Evolutionary conservation across 2,888 invertebrate genomes (phyloP), one percentile per base, ranked within the genome.

Genomic region (Lamellibrachia columna): DNA sequence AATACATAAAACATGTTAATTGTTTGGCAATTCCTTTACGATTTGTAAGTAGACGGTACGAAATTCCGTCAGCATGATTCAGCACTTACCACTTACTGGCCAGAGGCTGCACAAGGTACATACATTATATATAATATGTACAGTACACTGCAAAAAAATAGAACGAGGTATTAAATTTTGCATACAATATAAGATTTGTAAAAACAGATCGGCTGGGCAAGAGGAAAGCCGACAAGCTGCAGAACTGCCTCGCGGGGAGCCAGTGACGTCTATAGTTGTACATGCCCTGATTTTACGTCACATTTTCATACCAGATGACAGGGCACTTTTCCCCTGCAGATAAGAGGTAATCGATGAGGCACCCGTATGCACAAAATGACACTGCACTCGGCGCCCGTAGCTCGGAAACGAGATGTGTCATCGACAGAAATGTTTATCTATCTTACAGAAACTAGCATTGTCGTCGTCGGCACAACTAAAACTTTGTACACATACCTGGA

Each of bases 121-220:
- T 75, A 75, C 75, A 75, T 75, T 75, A 75, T n/a, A 75, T n/a
- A 75, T 75, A 75, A 75, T 75, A 75, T 75, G 75, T 75, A 75
- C 75, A 75, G 75, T 75, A 75, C 75, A 75, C 75, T 75, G 75
- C 75, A 75, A 75, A 75, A 40, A 75, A 75, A 75, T 75, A 75
- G 22, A 75, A 75, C 75, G 75, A 75, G 75, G 75, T 75, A 75
- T 75, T 75, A 75, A 75, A 75, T 75, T 75, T 75, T 75, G 75
- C 75, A 75, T 75, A 75, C 22, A n/a, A n/a, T 75, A 75, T 75
- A 75, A 2, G 75, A n/a, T 75, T 75, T 75, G 22, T 75, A 75
- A 75, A 75, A 75, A 75, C 75, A n/a, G 75, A 75, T 75, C 75
- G 75, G 75, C 75, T 22, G 75, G 75, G 15, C 75, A 15, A 15